Evolutionary conservation across 2,888 invertebrate species (phyloP).

Genomic region (Therioaphis trifolii): DNA sequence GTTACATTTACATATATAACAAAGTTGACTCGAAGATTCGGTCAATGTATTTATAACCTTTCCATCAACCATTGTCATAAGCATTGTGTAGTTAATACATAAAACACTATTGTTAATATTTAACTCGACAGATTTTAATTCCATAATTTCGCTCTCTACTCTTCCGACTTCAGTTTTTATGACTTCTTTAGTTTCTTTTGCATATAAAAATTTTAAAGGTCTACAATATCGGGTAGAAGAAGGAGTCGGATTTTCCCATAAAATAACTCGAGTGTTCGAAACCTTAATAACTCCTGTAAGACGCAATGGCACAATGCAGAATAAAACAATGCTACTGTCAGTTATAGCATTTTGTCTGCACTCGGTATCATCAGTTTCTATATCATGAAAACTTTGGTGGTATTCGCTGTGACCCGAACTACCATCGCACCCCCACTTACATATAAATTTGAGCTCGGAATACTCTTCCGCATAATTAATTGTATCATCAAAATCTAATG

Average conservation of each 20-base stretch:
- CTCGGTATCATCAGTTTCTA: neutral
- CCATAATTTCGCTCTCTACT: conserved; percentile 13
- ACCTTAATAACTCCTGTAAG: neutral
- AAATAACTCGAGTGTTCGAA: neutral
- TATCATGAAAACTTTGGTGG: too few relatives aligned
- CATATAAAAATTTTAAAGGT: too few relatives aligned
- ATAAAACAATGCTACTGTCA: conserved; percentile 22
- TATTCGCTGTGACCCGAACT: too few relatives aligned
- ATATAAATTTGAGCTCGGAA: neutral
- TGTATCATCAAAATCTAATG: neutral
- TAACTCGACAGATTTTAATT: neutral
- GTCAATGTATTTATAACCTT: conserved; percentile 7
- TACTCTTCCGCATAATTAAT: neutral
- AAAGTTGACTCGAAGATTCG: neutral
- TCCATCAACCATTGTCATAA: conserved; percentile 7
- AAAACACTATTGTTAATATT: conserved; percentile 1
- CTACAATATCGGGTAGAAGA: neutral
- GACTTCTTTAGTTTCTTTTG: neutral
- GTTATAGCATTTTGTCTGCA: neutral
- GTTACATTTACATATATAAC: conserved; percentile 26
- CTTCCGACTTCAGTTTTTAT: neutral
- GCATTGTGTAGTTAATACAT: neutral
- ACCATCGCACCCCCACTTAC: conserved; percentile 22
- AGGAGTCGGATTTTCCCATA: conserved; percentile 35
- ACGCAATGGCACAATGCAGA: conserved; percentile 7